Evolutionary conservation across 2,797 vertebrate species (phyloP).

Genomic region (Atherinosoma microstoma): DNA sequence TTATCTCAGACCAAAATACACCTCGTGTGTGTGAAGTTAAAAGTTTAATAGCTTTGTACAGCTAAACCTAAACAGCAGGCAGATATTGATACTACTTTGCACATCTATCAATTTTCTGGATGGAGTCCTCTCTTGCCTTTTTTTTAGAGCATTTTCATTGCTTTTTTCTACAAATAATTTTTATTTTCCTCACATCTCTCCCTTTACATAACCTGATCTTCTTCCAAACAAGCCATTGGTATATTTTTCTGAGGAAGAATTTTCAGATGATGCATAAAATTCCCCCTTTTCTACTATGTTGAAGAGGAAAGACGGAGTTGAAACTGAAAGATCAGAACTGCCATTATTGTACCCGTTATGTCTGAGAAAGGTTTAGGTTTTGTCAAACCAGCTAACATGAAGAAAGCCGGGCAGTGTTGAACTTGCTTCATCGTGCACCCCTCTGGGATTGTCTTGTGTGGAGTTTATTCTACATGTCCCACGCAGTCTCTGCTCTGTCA

Average conservation of each 20-base stretch:
- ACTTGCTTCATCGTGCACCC: neutral
- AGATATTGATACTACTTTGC: neutral
- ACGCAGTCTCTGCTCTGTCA: neutral
- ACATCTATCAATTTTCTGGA: neutral
- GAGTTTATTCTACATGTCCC: slow-evolving; percentile 3
- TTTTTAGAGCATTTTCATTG: no score
- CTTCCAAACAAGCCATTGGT: neutral
- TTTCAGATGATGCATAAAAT: neutral
- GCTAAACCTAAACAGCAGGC: neutral
- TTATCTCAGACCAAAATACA: neutral
- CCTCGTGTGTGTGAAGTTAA: neutral
- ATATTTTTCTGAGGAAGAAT: neutral
- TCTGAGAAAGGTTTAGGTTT: neutral
- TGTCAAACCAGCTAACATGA: neutral
- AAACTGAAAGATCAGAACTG: neutral
- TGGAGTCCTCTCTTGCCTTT: neutral
- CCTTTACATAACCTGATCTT: neutral
- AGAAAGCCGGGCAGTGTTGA: neutral
- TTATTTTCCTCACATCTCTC: neutral
- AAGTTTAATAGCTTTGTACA: neutral
- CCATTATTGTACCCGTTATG: neutral
- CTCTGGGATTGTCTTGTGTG: slow-evolving; percentile 5
- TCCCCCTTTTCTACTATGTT: neutral
- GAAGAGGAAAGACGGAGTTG: neutral
- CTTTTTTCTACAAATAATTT: neutral